Conservation (phyloP, 1,140 invertebrate species). For the Nephotettix cincticeps region DNA sequence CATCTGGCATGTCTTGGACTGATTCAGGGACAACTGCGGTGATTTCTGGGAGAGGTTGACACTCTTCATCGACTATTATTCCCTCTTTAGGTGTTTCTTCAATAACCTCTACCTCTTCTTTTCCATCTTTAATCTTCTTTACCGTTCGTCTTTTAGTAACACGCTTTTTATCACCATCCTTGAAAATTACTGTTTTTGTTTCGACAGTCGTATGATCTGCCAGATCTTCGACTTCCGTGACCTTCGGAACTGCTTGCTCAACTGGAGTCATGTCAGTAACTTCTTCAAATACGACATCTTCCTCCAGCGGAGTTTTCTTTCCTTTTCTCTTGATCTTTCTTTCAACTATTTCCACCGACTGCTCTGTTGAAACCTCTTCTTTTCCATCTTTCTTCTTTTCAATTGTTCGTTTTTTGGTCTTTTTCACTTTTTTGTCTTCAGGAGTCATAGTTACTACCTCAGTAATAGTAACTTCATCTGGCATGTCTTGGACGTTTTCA, state of each 20-base stretch:
- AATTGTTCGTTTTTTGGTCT: slow-evolving; percentile 43
- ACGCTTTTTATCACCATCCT: slow-evolving; percentile 34
- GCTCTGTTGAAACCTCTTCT: slow-evolving; percentile 38
- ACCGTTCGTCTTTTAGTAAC: slow-evolving; percentile 38
- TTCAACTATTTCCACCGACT: slow-evolving; percentile 45
- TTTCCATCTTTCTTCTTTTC: slow-evolving; percentile 38
- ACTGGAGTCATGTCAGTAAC: slow-evolving; percentile 33
- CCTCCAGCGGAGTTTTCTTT: slow-evolving; percentile 2
- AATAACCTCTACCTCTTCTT: slow-evolving; percentile 41
- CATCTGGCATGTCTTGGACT: slow-evolving; percentile 22
- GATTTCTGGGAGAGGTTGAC: slow-evolving; percentile 18
- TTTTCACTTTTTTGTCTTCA: slow-evolving; percentile 34
- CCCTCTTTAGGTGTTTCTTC: slow-evolving; percentile 33
- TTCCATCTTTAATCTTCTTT: slow-evolving; percentile 35
- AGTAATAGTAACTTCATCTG: slow-evolving; percentile 26
- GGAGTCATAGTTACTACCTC: slow-evolving; percentile 39
- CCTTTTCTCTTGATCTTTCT: slow-evolving; percentile 45
- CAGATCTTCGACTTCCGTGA: not conserved
- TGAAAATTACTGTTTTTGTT: slow-evolving; percentile 25
- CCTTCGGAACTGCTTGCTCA: slow-evolving; percentile 39
- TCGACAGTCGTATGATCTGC: slow-evolving; percentile 38
- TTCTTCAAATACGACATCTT: slow-evolving; percentile 34
- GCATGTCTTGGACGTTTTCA: slow-evolving; percentile 4
- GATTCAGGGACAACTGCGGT: slow-evolving; percentile 10
- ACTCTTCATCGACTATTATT: slow-evolving; percentile 25